Evolutionary conservation across 2,797 vertebrate genomes (phyloP), one percentile per base, ranked within the genome.

Genomic region (Pangasius larnaudii): DNA sequence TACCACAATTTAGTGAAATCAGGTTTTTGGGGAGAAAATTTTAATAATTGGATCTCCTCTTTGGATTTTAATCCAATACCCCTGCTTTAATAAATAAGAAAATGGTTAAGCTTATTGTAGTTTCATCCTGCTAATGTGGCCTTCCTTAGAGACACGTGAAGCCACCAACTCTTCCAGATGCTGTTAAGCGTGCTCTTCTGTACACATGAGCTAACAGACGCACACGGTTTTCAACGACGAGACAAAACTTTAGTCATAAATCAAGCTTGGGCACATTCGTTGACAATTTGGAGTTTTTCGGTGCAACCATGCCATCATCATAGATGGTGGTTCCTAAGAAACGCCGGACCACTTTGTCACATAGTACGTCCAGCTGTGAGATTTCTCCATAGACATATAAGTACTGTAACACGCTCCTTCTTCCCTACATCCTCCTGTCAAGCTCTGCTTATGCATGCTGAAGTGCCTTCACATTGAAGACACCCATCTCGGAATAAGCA

Each of bases 381-480:
- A 27, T 59, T 42, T 16, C 56, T 61, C 19, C 42, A 36, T 36
- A 53, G 42, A 61, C 18, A 27, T 83, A 61, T 36, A 61, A 79
- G 72, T 85, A 84, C 61, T 67, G 88, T 86, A 46, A 56, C 33
- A 27, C 33, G 36, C 79, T 69, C 85, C 49, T 51, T 71, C 79
- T 49, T 49, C 46, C 78, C 58, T 51, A 59, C 59, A 84, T 59
- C 53, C 36, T 88, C 36, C 24, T 18, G 86, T 78, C 71, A 85
- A 65, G 65, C 65, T 46, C 85, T 86, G 79, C 87, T 85, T 85
- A 88, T 83, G 71, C 74, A 33, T 27, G 11, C 75, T 30, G 82
- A 87, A 67, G 74, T 61, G 46, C 77, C 59, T 51, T 81, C 85
- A 88, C 39, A 18, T 59, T 87, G 53, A 88, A 63, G 92, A 92